phyloP scores from a whole-genome alignment of 2,113 vertebrate genomes.

The Isichthys henryi region DNA sequence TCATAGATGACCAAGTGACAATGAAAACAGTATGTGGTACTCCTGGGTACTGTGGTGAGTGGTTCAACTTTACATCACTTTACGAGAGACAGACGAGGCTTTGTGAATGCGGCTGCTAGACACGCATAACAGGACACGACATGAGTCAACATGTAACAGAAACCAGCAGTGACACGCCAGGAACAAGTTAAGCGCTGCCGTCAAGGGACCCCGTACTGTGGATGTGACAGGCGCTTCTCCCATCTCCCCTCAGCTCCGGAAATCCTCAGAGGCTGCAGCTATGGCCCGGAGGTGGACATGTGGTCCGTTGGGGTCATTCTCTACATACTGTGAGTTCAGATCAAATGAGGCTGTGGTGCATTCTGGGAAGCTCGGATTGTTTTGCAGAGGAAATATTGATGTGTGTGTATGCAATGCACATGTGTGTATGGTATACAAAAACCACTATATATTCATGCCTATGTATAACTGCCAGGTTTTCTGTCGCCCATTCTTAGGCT shows the following conservation, averaged over 20 bases:
- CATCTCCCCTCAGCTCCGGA: constrained; percentile 68
- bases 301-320: constrained; percentile 85
- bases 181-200: not conserved
- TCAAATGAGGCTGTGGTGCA: not conserved
- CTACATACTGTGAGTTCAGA: constrained; percentile 78
- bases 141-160: not conserved
- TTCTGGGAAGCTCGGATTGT: not conserved
- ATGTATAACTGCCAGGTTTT: constrained; percentile 2
- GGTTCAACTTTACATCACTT: not conserved
- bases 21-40: constrained; percentile 86
- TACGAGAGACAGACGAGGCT: too few relatives aligned
- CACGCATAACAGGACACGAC: not conserved
- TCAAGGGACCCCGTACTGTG: not conserved
- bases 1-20: constrained; percentile 76
- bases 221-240: constrained; percentile 7
- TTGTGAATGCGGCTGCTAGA: not conserved
- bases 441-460: not conserved
- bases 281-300: constrained; percentile 83
- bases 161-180: not conserved
- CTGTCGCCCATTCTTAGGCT: constrained; percentile 50
- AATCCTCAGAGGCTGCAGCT: constrained; percentile 73
- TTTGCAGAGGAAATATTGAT: not conserved
- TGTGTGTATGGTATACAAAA: not conserved
- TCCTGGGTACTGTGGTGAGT: constrained; percentile 80
- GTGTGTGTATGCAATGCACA: not conserved